These are phyloP conservation scores for Tragelaphus scriptus DNA, from an alignment of 2,113 vertebrate genomes.

Conservation along the genomic window DNA sequence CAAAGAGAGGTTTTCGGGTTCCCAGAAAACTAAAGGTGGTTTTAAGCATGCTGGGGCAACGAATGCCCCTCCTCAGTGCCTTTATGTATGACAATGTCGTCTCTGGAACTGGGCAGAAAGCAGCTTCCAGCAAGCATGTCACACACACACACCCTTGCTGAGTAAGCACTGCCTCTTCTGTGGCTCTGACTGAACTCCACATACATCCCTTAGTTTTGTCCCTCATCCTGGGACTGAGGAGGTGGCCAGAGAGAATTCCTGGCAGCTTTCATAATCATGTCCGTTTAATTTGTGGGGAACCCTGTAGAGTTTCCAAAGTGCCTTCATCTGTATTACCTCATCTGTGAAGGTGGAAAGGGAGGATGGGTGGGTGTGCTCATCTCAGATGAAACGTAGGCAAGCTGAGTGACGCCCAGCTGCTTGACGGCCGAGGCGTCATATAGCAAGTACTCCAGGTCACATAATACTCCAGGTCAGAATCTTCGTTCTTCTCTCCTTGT, in stretches of 20 bases:
- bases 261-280: neutral
- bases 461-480: neutral
- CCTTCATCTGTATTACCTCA: neutral
- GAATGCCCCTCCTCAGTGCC: neutral
- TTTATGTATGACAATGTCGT: neutral
- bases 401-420: neutral
- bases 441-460: neutral
- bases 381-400: neutral
- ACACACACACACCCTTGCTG: neutral
- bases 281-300: neutral
- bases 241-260: neutral
- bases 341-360: neutral
- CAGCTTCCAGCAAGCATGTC: neutral
- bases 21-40: neutral
- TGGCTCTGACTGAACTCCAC: neutral
- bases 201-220: neutral
- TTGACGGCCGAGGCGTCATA: rapidly evolving
- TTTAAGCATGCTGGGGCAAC: neutral
- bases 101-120: neutral
- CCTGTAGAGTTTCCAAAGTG: neutral
- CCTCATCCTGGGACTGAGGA: neutral
- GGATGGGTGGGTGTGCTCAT: neutral
- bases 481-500: neutral
- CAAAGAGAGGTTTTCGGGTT: neutral
- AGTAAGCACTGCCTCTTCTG: neutral